A percentile compares a stretch with the other conserved stretches of the same genome.
These are phyloP conservation scores for Colletes collaris DNA, from an alignment of 2,888 invertebrate genomes.

Conservation along the genomic window DNA sequence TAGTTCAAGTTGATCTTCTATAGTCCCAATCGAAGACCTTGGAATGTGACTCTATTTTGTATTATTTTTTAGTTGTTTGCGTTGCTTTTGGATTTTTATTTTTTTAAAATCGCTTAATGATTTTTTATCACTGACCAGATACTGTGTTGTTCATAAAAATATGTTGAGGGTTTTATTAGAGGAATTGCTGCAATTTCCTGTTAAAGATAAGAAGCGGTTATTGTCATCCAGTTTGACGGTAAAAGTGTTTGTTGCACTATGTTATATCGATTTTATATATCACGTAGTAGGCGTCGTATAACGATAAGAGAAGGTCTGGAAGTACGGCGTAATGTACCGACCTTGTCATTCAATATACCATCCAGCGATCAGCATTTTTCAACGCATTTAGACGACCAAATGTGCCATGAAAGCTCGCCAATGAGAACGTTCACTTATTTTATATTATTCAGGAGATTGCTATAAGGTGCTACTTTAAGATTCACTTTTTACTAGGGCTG, in stretches of 20 bases:
- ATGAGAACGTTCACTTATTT: not conserved
- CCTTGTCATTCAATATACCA: conserved; percentile 74
- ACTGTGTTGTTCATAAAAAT: too few species aligned
- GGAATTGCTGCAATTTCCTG: too few species aligned
- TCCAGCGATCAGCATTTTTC: conserved; percentile 67
- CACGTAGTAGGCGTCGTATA: conserved; percentile 33
- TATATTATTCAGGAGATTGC: not conserved
- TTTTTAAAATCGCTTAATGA: too few species aligned
- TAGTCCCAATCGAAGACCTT: too few species aligned
- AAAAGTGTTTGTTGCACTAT: not conserved
- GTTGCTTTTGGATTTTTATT: too few species aligned
- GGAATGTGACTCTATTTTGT: too few species aligned
- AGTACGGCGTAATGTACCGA: conserved; percentile 74
- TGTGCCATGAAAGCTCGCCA: conserved; percentile 6
- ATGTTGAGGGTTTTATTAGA: too few species aligned
- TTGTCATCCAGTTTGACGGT: too few species aligned
- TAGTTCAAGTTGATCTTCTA: too few species aligned
- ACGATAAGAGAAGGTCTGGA: conserved; percentile 56
- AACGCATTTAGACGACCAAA: conserved; percentile 29
- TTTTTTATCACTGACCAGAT: too few species aligned
- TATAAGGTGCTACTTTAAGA: not conserved
- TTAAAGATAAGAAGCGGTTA: too few species aligned
- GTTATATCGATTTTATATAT: conserved; percentile 50
- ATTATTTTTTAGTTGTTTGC: too few species aligned
- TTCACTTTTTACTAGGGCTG: not conserved